Percentiles rank a stretch among this genome's conserved stretches.
phyloP scores from a whole-genome alignment of 2,888 invertebrate genomes.

The Heliconius aoede region DNA sequence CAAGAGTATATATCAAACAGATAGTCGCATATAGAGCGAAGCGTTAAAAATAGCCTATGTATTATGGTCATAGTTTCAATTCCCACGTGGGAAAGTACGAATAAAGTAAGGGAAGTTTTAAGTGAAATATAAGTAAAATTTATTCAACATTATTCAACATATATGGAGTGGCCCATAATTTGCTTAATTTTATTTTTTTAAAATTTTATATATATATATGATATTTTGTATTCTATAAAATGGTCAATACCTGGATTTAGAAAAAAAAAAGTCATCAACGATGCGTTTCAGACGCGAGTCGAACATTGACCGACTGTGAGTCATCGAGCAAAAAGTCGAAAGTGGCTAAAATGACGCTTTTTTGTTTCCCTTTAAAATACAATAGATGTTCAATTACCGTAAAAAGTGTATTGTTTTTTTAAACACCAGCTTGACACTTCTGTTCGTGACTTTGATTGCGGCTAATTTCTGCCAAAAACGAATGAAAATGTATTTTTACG shows the following conservation, averaged over 20 bases:
- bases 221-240: no score
- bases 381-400: background rate
- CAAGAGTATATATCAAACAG: no score
- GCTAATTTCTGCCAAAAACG: background rate
- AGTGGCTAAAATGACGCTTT: slow-evolving; percentile 58
- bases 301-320: slow-evolving; percentile 70
- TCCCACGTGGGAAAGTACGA: background rate
- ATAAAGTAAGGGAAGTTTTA: background rate
- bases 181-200: no score
- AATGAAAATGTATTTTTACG: background rate
- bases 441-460: background rate
- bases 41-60: no score
- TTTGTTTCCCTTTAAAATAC: slow-evolving; percentile 16
- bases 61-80: background rate
- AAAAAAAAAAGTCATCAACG: slow-evolving; percentile 40
- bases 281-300: slow-evolving; percentile 40
- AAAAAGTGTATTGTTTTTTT: background rate
- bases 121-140: background rate
- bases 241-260: slow-evolving; percentile 30
- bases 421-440: background rate
- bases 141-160: no score
- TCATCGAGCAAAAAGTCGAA: slow-evolving; percentile 66
- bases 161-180: no score
- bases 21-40: no score
- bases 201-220: no score